These are phyloP conservation scores for Heliconius cydno DNA, from an alignment of 2,888 invertebrate genomes.

Conservation along the genomic window DNA sequence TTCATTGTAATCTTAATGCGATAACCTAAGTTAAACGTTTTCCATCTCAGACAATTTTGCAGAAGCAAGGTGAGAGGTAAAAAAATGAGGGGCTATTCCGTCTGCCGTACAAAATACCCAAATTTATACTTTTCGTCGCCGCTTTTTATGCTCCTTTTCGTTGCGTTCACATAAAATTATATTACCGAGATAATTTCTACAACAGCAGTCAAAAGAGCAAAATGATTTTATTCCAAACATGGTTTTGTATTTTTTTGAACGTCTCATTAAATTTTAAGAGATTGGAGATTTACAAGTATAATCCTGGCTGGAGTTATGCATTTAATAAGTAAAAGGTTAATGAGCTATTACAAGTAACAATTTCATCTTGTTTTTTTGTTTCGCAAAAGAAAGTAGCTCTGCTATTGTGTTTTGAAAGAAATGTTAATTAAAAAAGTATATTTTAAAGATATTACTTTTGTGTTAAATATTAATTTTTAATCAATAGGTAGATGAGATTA, in stretches of 20 bases:
- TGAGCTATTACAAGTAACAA: constrained; percentile 14
- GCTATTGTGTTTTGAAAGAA: constrained; percentile 10
- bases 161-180: constrained; percentile 46
- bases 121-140: constrained; percentile 50
- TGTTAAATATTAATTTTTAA: background rate
- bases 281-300: constrained; percentile 35
- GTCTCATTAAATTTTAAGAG: constrained; percentile 40
- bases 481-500: too few relatives aligned
- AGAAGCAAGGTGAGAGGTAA: constrained; percentile 46
- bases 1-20: constrained; percentile 48
- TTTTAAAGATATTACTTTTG: background rate
- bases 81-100: constrained; percentile 50
- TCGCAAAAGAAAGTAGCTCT: constrained; percentile 15
- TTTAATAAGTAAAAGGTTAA: constrained; percentile 38
- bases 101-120: constrained; percentile 49
- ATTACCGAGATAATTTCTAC: constrained; percentile 45
- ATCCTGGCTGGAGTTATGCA: constrained; percentile 31
- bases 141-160: constrained; percentile 45
- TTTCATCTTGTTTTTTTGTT: constrained; percentile 23
- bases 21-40: constrained; percentile 49
- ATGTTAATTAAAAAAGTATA: background rate
- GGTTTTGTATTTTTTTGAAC: constrained; percentile 37
- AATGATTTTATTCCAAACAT: constrained; percentile 40
- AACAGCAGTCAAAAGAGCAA: constrained; percentile 43
- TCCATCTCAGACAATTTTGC: constrained; percentile 46